These are phyloP conservation scores for Caradrina kadenii DNA, from an alignment of 2,888 invertebrate species.

Conservation along the genomic window DNA sequence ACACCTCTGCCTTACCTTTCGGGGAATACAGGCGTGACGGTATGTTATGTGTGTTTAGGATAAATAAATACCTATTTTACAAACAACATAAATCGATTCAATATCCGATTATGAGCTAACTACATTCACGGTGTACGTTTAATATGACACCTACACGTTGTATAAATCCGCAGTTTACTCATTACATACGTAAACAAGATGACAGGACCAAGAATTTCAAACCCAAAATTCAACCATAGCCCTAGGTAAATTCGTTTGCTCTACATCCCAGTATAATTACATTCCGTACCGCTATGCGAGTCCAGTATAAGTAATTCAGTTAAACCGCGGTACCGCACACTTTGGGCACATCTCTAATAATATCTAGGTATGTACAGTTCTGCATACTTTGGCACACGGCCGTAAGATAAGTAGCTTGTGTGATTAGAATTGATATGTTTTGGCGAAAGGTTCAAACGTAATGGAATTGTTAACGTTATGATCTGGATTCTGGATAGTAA, in stretches of 20 bases:
- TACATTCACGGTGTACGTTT: no score
- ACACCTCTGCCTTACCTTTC: no score
- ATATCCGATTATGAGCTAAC: no score
- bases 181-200: neutral
- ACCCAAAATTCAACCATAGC: conserved; percentile 16
- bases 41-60: no score
- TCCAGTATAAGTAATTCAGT: conserved; percentile 55
- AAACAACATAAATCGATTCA: no score
- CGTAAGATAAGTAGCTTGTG: conserved; percentile 15
- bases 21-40: no score
- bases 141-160: no score
- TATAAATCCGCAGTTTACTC: neutral
- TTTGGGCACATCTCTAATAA: conserved; percentile 24
- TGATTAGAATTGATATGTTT: conserved; percentile 2
- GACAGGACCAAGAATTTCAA: conserved; percentile 14
- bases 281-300: conserved; percentile 38
- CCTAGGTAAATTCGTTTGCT: conserved; percentile 41
- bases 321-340: conserved; percentile 23
- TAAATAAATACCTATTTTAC: no score
- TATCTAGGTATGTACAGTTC: neutral
- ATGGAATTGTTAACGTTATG: neutral
- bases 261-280: conserved; percentile 45
- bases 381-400: neutral
- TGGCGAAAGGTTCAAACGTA: neutral
- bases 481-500: neutral